Evolutionary conservation across 2,113 vertebrate species (phyloP).

Genomic region (Madoqua kirkii): DNA sequence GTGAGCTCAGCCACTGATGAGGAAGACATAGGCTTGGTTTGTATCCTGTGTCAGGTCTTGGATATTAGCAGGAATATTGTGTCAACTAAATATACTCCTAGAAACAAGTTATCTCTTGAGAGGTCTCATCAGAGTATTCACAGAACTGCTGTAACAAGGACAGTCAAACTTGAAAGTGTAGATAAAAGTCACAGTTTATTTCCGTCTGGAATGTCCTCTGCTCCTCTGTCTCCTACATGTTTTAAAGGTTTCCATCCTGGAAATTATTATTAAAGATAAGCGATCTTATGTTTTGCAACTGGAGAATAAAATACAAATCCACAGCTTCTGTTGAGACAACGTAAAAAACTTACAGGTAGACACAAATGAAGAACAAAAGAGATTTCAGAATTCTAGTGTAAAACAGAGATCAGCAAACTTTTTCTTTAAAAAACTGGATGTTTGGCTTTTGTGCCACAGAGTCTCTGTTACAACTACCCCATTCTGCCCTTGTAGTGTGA

Average conservation of each 20-base stretch:
- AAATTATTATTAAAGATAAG: neutral
- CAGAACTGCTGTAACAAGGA: neutral
- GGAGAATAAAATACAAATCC: neutral
- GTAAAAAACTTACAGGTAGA: neutral
- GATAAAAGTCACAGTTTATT: neutral
- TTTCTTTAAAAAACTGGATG: neutral
- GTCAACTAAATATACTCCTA: neutral
- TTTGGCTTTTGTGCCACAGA: neutral
- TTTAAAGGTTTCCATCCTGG: neutral
- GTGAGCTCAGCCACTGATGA: neutral
- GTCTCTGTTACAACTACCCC: neutral
- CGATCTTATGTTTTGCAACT: neutral
- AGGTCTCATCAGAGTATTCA: neutral
- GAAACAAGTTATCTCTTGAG: neutral
- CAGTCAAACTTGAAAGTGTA: neutral
- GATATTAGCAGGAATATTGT: neutral
- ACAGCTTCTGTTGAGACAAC: neutral
- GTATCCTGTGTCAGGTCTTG: accelerated
- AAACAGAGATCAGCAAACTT: neutral
- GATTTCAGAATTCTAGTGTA: neutral
- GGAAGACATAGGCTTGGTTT: neutral
- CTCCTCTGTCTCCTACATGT: neutral
- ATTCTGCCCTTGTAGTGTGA: neutral
- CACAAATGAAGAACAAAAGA: neutral
- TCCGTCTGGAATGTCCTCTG: neutral